A percentile compares a stretch with the other conserved stretches of the same genome.
phyloP scores from a whole-genome alignment of 2,113 vertebrate species.

The Budorcas taxicolor region DNA sequence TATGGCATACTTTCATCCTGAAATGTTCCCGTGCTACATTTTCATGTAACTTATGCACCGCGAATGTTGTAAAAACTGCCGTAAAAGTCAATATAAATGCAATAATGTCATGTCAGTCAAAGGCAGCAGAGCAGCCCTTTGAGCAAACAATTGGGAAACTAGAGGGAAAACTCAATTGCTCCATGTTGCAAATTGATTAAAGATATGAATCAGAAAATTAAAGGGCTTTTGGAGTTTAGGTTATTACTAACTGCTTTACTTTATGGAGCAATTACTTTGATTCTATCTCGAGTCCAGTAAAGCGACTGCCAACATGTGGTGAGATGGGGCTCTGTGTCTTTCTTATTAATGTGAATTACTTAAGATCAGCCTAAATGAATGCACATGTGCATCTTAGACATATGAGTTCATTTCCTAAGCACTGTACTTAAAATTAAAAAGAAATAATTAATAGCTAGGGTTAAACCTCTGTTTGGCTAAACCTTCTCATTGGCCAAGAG shows the following conservation, averaged over 20 bases:
- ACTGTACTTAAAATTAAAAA: slow-evolving; percentile 11
- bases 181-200: slow-evolving; percentile 76
- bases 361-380: background rate
- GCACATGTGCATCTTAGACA: background rate
- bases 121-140: slow-evolving; percentile 59
- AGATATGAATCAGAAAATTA: slow-evolving; percentile 80
- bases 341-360: slow-evolving; percentile 44
- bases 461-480: background rate
- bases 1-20: slow-evolving; percentile 73
- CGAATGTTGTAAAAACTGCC: slow-evolving; percentile 76
- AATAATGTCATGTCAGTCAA: slow-evolving; percentile 73
- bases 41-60: slow-evolving; percentile 74
- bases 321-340: background rate
- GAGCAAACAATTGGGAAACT: slow-evolving; percentile 75
- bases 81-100: slow-evolving; percentile 77
- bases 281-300: slow-evolving; percentile 67
- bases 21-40: slow-evolving; percentile 69
- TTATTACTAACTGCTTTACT: slow-evolving; percentile 72
- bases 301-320: slow-evolving; percentile 27
- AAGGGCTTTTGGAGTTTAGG: slow-evolving; percentile 71
- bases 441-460: background rate
- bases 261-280: slow-evolving; percentile 72
- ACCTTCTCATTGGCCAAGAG: background rate
- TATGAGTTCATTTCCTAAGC: slow-evolving; percentile 28
- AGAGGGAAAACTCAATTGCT: slow-evolving; percentile 67